These are phyloP conservation scores for Tolmerus cingulatus DNA, from an alignment of 2,888 invertebrate genomes.

Conservation along the genomic window DNA sequence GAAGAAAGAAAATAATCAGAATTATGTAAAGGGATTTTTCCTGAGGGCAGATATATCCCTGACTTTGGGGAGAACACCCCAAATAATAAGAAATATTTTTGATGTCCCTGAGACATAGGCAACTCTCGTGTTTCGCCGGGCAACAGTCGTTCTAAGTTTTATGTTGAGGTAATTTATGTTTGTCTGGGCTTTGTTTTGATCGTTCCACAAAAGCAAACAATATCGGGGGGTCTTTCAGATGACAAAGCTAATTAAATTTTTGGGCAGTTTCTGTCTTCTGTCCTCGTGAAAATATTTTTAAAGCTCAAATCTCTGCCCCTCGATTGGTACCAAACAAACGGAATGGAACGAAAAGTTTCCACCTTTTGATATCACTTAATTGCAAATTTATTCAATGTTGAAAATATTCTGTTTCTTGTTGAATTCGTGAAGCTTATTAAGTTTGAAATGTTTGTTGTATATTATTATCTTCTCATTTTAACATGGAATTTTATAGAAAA, in stretches of 20 bases:
- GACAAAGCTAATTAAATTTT: constrained; percentile 2
- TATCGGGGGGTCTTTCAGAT: not conserved
- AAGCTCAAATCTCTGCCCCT: not conserved
- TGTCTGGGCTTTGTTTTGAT: not conserved
- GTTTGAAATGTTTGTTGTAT: not conserved
- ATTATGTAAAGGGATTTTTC: constrained; percentile 16
- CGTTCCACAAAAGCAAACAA: not conserved
- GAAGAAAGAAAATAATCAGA: constrained; percentile 19
- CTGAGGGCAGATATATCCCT: not conserved
- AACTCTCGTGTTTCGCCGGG: not conserved
- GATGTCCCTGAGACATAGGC: not conserved
- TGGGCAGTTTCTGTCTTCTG: not conserved
- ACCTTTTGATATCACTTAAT: not conserved
- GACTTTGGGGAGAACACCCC: not conserved
- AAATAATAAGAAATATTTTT: constrained; percentile 12
- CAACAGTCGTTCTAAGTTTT: not conserved
- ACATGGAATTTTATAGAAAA: not conserved
- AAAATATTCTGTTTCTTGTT: not conserved
- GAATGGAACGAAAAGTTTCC: not conserved
- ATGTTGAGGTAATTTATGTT: constrained; percentile 13
- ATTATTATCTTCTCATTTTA: not conserved
- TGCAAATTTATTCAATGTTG: not conserved
- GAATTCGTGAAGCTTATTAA: not conserved
- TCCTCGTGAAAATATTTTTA: not conserved
- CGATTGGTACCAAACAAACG: not conserved